Conservation (phyloP, 2,888 invertebrate genomes). For the Buathra laborator region DNA sequence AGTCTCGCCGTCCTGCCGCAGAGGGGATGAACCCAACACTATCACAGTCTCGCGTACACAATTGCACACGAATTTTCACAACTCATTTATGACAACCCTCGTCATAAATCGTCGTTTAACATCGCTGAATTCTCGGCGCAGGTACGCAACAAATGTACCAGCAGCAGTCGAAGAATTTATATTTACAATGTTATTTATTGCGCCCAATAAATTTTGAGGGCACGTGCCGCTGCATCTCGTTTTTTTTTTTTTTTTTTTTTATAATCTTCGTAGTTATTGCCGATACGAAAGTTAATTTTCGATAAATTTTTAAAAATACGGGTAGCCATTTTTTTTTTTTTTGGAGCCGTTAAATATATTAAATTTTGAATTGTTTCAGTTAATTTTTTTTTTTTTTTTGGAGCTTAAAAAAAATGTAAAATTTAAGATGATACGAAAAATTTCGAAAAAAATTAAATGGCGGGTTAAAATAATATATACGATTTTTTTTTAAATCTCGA, state of each 20-base stretch:
- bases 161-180: slow-evolving; percentile 44
- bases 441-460: too few relatives aligned
- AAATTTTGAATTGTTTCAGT: neutral
- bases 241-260: slow-evolving; percentile 1
- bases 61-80: slow-evolving; percentile 16
- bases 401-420: neutral
- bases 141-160: slow-evolving; percentile 66
- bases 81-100: slow-evolving; percentile 42
- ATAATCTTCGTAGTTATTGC: neutral
- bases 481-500: neutral
- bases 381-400: neutral
- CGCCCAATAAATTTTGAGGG: slow-evolving; percentile 23
- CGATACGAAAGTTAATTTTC: slow-evolving; percentile 54
- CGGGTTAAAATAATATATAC: neutral
- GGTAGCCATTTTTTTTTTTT: neutral
- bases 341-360: neutral
- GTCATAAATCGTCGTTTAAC: slow-evolving; percentile 64
- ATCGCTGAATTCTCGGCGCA: slow-evolving; percentile 55
- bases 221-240: slow-evolving; percentile 62
- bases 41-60: slow-evolving; percentile 10
- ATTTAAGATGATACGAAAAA: too few relatives aligned
- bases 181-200: neutral
- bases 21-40: slow-evolving; percentile 32
- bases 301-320: neutral
- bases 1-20: slow-evolving; percentile 15